Percentiles rank a stretch among this genome's conserved stretches.
These are phyloP conservation scores for Plodia interpunctella DNA, from an alignment of 1,140 invertebrate genomes.

Conservation along the genomic window DNA sequence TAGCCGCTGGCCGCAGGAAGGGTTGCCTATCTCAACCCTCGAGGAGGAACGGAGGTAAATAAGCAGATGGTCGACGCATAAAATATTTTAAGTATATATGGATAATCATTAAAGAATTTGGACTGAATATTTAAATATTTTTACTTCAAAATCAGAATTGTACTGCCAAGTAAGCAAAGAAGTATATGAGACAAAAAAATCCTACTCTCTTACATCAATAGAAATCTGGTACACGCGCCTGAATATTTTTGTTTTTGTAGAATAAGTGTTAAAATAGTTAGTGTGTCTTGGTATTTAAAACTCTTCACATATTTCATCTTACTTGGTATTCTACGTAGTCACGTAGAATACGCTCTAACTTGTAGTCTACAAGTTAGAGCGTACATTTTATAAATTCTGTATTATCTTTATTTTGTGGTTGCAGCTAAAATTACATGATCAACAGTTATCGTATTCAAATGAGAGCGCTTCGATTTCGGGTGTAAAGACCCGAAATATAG, in stretches of 20 bases:
- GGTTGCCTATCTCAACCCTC: conserved; percentile 47
- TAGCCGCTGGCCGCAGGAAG: conserved; percentile 57
- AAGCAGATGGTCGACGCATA: conserved; percentile 53
- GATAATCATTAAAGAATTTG: background rate
- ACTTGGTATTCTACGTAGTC: too few species aligned
- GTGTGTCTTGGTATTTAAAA: too few species aligned
- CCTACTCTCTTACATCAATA: too few species aligned
- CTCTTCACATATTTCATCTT: too few species aligned
- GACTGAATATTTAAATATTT: background rate
- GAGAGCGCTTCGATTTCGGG: conserved; percentile 32
- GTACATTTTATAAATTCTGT: background rate
- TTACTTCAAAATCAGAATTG: too few species aligned
- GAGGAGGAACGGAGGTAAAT: conserved; percentile 52
- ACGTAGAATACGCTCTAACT: too few species aligned
- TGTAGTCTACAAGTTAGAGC: background rate
- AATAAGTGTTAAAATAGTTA: too few species aligned
- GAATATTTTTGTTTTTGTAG: too few species aligned
- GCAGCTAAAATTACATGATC: conserved; percentile 64
- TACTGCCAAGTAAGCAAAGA: too few species aligned
- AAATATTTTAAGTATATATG: background rate
- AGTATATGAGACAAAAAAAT: too few species aligned
- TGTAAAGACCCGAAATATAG: conserved; percentile 6
- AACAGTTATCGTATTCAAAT: conserved; percentile 68
- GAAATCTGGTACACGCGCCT: too few species aligned
- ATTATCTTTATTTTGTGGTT: background rate